Base-by-base conservation (phyloP, 2,797 vertebrate genomes). In the Lacerta viridis region DNA sequence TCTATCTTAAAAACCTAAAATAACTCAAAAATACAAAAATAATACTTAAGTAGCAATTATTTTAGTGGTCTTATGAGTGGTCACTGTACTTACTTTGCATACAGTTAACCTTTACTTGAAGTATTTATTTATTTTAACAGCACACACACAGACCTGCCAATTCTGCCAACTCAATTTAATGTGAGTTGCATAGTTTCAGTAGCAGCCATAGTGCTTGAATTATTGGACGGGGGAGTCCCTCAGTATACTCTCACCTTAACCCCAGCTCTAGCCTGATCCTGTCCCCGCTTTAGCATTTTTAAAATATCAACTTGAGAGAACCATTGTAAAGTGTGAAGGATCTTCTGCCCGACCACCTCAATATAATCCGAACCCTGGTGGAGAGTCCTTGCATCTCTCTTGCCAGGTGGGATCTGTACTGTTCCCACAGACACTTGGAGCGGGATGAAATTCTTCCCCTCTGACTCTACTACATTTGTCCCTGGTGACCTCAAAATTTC, bases 401-500 rank as follows among this genome's bases (percentile, higher is more conserved):
- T 33, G 61, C 78, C 69, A 89, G 66, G n/a, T 81, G 83, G 59
- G 61, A 80, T 85, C 75, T 87, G 50, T 64, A 43, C 50, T 75
- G 69, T 64, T 87, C 66, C 69, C 71, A 64, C 86, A 86, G 69
- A 82, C 0, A 1, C 71, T 43, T 79, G 64, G 80, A 68, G 33
- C 43, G 87, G 83, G 88, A 84, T 90, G 87, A 93, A 93, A 93
- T 93, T 90, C 88, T 94, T 74, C 83, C 92, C 94, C 92, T 93
- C 89, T 96, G 95, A 94, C 95, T 96, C 93, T 0, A 1, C 92
- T 89, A 82, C 92, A 80, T 94, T 96, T 93, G 91, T 93, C 92
- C 86, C 72, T 79, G 50, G 88, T 92, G 94, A 96, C 93, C 94
- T 93, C 94, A 91, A 93, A 92, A 95, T 96, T 93, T 95, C 92